phyloP scores from a whole-genome alignment of 1,140 invertebrate genomes.

The Rhyacophila brunnea region DNA sequence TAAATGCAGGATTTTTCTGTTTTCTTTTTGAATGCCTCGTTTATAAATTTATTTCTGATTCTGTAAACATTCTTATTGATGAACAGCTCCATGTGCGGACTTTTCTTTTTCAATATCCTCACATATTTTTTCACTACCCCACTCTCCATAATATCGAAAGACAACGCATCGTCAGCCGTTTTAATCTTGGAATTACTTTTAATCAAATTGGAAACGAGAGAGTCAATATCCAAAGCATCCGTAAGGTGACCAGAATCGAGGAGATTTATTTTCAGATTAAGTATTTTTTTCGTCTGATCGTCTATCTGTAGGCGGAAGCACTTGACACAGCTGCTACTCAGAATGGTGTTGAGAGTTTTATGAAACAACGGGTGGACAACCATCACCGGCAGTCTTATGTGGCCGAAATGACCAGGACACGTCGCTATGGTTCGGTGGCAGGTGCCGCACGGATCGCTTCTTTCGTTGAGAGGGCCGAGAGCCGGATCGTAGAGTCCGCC shows the following conservation, averaged over 20 bases:
- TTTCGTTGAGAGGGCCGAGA: constrained; percentile 64
- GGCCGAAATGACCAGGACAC: constrained; percentile 94
- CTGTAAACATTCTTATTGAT: constrained; percentile 62
- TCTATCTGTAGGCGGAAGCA: constrained; percentile 73
- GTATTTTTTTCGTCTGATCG: constrained; percentile 63
- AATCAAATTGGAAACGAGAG: constrained; percentile 49
- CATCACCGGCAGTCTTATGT: constrained; percentile 88
- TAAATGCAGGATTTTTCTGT: constrained; percentile 60
- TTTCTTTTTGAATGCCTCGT: constrained; percentile 58
- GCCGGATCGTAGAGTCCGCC: constrained; percentile 86
- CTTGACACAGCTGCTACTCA: constrained; percentile 68
- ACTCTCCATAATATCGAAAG: constrained; percentile 21
- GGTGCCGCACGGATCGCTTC: constrained; percentile 75
- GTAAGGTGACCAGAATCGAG: constrained; percentile 73
- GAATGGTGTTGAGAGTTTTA: constrained; percentile 65
- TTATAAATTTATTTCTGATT: constrained; percentile 60
- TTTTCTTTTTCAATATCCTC: constrained; percentile 45
- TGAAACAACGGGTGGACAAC: constrained; percentile 92
- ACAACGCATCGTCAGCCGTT: constrained; percentile 34
- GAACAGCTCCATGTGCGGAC: constrained; percentile 45
- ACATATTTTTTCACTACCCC: constrained; percentile 47
- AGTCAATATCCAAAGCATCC: constrained; percentile 67
- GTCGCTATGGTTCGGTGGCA: constrained; percentile 68
- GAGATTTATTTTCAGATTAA: constrained; percentile 73
- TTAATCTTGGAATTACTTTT: constrained; percentile 27